A percentile compares a stretch with the other conserved stretches of the same genome.
phyloP scores from a whole-genome alignment of 2,888 invertebrate genomes.

The Cordylochernes scorpioides region DNA sequence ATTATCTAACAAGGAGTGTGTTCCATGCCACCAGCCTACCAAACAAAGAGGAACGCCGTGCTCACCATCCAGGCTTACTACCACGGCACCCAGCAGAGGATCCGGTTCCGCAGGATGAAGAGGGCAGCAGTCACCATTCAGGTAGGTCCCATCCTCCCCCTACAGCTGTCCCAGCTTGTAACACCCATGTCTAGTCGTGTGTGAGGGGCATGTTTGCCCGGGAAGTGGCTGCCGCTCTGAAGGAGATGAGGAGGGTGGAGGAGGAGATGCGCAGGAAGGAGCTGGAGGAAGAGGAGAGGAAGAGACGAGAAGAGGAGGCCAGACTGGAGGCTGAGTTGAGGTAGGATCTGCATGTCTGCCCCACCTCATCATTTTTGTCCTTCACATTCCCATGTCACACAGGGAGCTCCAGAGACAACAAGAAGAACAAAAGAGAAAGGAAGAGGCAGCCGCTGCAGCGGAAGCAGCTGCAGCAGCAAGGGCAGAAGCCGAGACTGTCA shows the following conservation, averaged over 20 bases:
- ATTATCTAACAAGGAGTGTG: too few species aligned
- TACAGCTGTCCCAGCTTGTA: too few species aligned
- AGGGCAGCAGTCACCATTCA: constrained; percentile 61
- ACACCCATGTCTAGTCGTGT: constrained; percentile 32
- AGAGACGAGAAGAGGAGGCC: constrained; percentile 14
- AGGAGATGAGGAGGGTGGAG: constrained; percentile 36
- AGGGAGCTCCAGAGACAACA: too few species aligned
- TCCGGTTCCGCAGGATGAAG: constrained; percentile 48
- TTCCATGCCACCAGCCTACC: constrained; percentile 27
- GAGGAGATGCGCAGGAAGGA: constrained; percentile 17
- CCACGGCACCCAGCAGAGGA: constrained; percentile 54
- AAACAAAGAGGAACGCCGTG: constrained; percentile 36
- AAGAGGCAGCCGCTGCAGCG: too few species aligned
- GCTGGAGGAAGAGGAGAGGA: constrained; percentile 14
- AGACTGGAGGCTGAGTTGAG: too few species aligned
- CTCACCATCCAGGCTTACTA: constrained; percentile 54
- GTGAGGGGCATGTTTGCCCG: constrained; percentile 58
- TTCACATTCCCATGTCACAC: too few species aligned
- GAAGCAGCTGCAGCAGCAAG: too few species aligned
- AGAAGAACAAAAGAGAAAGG: too few species aligned
- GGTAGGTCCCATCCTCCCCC: too few species aligned
- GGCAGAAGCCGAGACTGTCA: too few species aligned
- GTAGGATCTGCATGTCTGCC: too few species aligned
- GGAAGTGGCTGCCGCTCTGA: constrained; percentile 41
- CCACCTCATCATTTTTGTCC: too few species aligned